phyloP scores from a whole-genome alignment of 2,888 invertebrate genomes.

The Scaptodrosophila latifasciaeformis region DNA sequence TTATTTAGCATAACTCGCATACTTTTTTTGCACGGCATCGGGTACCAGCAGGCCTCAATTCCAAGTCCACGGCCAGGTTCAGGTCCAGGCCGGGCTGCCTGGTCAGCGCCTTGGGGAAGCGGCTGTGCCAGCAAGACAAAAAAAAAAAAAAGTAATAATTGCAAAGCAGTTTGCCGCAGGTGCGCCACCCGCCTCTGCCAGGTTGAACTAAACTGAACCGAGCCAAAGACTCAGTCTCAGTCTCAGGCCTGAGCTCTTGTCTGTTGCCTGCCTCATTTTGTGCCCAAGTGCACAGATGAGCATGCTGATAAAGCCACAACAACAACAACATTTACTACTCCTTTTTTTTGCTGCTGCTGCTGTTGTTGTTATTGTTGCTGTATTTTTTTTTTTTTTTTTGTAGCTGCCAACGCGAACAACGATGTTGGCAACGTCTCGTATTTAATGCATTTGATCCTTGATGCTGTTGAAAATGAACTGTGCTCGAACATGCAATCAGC shows the following conservation, averaged over 20 bases:
- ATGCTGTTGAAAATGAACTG: slow-evolving; percentile 70
- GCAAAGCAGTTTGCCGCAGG: slow-evolving; percentile 67
- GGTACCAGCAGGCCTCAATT: background rate
- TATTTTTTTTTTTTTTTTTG: too few species aligned
- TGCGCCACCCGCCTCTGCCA: slow-evolving; percentile 57
- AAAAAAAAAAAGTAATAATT: slow-evolving; percentile 58
- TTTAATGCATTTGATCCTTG: slow-evolving; percentile 69
- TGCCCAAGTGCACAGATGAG: slow-evolving; percentile 50
- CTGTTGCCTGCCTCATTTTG: slow-evolving; percentile 19
- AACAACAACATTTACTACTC: slow-evolving; percentile 14
- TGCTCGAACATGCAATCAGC: slow-evolving; percentile 70
- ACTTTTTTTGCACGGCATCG: slow-evolving; percentile 5
- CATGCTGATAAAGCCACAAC: slow-evolving; percentile 56
- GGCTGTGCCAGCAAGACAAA: slow-evolving; percentile 22
- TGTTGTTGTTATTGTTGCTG: slow-evolving; percentile 16
- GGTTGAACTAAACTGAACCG: too few species aligned
- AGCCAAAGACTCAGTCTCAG: slow-evolving; percentile 14
- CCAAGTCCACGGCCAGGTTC: background rate
- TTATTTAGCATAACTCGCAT: slow-evolving; percentile 22
- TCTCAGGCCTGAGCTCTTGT: slow-evolving; percentile 39
- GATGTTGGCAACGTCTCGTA: slow-evolving; percentile 49
- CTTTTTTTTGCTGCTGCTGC: too few species aligned
- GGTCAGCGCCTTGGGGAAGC: slow-evolving; percentile 34
- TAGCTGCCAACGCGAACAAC: slow-evolving; percentile 43
- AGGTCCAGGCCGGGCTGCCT: background rate